Evolutionary conservation across 2,888 invertebrate genomes (phyloP), one percentile per base, ranked within the genome.

Genomic region (Hemistola chrysoprasaria): DNA sequence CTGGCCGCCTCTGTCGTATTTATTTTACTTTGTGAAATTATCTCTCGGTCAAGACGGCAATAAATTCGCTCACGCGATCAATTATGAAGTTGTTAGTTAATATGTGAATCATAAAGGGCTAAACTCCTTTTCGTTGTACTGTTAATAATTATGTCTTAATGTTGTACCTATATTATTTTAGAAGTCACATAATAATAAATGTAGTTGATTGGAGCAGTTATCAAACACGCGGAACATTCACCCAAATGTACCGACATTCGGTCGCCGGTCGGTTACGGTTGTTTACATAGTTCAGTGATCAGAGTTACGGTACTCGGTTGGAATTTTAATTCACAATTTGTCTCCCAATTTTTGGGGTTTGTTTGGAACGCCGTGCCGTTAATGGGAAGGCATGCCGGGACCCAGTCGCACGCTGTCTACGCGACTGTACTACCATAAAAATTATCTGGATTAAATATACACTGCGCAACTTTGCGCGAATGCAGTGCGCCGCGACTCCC

Each of bases 261-360:
- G 48, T 40, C 37, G 37, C 52, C 49, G 47, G 48, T 40, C 37
- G 37, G 23, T 28, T 32, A 32, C 43, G 43, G 52, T 44, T 52
- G 62, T 61, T 62, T 59, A 57, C 62, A 56, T 62, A 62, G 62
- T 60, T 56, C 59, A 50, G 53, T 53, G 59, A 64, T 67, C 61
- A 32, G 37, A 54, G 54, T 40, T 54, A 50, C 54, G 48, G 48
- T 38, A 56, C 62, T 54, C 51, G 55, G 54, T 54, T 54, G 76
- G 79, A 78, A 81, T 82, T 79, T 84, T 79, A 82, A 82, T 80
- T 78, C 62, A 70, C 70, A 74, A 78, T 79, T 80, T 78, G 77
- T 76, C 70, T 64, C 64, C 66, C 66, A 71, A 75, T 77, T 74
- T 78, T 74, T 63, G 65, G 71, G 62, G 61, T 66, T 68, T 59